A percentile compares a stretch with the other conserved stretches of the same genome.
Evolutionary conservation across 2,888 invertebrate species (phyloP).

Genomic region (Spisula solida): DNA sequence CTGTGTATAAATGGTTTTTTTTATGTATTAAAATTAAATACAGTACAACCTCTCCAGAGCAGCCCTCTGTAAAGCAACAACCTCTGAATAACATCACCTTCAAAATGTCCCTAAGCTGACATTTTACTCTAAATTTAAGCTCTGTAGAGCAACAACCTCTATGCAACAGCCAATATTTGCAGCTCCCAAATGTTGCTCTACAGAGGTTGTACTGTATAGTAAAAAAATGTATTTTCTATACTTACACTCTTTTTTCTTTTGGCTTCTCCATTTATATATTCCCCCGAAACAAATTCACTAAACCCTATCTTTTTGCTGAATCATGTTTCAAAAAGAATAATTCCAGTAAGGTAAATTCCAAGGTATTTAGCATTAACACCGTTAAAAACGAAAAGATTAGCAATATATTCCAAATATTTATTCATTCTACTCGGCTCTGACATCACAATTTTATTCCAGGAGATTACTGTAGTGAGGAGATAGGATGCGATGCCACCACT

Average conservation of each 20-base stretch:
- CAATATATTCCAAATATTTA: conserved; percentile 29
- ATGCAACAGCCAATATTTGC: too few species aligned
- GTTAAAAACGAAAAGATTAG: conserved; percentile 14
- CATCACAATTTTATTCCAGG: conserved; percentile 14
- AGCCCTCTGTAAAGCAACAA: too few species aligned
- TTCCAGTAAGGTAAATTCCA: not conserved
- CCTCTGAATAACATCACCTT: too few species aligned
- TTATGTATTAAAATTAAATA: too few species aligned
- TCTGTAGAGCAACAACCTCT: too few species aligned
- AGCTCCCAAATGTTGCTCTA: not conserved
- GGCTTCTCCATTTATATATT: conserved; percentile 34
- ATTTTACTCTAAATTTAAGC: too few species aligned
- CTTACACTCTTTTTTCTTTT: conserved; percentile 45
- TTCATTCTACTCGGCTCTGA: not conserved
- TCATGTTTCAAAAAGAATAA: conserved; percentile 2
- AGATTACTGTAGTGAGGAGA: not conserved
- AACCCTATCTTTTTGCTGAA: not conserved
- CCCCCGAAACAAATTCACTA: not conserved
- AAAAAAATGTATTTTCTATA: not conserved
- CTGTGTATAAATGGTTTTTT: too few species aligned
- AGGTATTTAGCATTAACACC: not conserved
- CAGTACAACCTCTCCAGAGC: too few species aligned
- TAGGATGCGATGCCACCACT: not conserved
- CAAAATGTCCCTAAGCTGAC: too few species aligned
- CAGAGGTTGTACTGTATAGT: not conserved